Percentiles rank a stretch among this genome's conserved stretches.
These are phyloP conservation scores for Orthosia gracilis DNA, from an alignment of 2,888 invertebrate species.

Conservation along the genomic window DNA sequence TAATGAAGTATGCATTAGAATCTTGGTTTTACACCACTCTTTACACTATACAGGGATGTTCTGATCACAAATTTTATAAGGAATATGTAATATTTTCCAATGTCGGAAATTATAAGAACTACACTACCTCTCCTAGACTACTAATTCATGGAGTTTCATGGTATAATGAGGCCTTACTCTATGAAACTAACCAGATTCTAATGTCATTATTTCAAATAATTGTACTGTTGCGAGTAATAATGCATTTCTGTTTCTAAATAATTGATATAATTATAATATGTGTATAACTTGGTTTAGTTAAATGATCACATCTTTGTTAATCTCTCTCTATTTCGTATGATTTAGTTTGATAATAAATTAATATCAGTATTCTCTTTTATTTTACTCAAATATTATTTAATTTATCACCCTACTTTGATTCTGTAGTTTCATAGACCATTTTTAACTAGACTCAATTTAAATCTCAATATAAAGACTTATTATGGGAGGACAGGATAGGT, in stretches of 20 bases:
- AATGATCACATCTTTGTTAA: slow-evolving; percentile 59
- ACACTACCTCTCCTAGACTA: not conserved
- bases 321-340: slow-evolving; percentile 54
- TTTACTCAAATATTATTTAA: slow-evolving; percentile 25
- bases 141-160: slow-evolving; percentile 6
- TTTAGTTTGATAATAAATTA: slow-evolving; percentile 71
- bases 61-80: slow-evolving; percentile 38
- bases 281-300: slow-evolving; percentile 55
- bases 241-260: slow-evolving; percentile 50
- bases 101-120: not conserved
- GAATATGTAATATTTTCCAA: not conserved
- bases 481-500: not conserved
- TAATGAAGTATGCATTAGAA: slow-evolving; percentile 59
- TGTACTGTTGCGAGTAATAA: slow-evolving; percentile 29
- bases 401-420: not conserved
- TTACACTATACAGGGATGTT: slow-evolving; percentile 30
- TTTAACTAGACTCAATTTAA: not conserved
- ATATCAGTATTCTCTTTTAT: slow-evolving; percentile 67
- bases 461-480: not conserved
- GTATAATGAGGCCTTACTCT: not conserved
- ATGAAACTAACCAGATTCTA: slow-evolving; percentile 49
- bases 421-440: not conserved
- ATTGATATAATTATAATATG: slow-evolving; percentile 33
- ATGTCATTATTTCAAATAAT: slow-evolving; percentile 44
- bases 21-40: slow-evolving; percentile 47